Base-by-base conservation (phyloP, 2,888 invertebrate genomes). In the Pandemis cinnamomeana region DNA sequence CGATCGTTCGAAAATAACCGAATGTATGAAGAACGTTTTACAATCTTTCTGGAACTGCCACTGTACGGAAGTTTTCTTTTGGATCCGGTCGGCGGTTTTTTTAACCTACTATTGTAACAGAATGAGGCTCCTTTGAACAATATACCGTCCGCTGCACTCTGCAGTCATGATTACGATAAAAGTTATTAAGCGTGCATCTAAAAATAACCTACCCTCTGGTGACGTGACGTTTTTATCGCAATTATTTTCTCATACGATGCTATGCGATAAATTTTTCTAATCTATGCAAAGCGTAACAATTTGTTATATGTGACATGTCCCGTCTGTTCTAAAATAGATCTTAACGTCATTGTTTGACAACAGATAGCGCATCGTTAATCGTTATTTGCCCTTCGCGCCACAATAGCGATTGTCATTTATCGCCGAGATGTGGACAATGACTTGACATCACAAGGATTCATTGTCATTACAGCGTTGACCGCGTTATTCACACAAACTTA, bases 321-420 rank as follows among this genome's bases (percentile, higher is more conserved):
- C 20, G 20, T 8, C 20, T 20, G 20, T 55, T 55, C 55, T 55
- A 55, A 58, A 58, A 27, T 58, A 27, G 27, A 27, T 27, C 27
- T 11, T 27, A 27, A 7, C 27, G 27, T 10, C 27, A 11, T 27
- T 58, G 27, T 27, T 20, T 58, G 58, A 58, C 27, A 11, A 27
- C 6, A n/a, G 61, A 61, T 61, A 36, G 41, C 27, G 20, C 7
- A n/a, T 64, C 15, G 13, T 48, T 64, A 27, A 58, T 48, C 48
- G 11, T n/a, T 48, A 13, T 64, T 46, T 64, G 64, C 64, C 64
- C 64, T 64, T 48, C 64, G n/a, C 27, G 61, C 7, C 46, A 58
- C 58, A 58, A 58, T 58, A 58, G 64, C 48, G 15, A 48, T 64
- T 64, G 46, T 67, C 66, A n/a, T n/a, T 41, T 67, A 15, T 67